These are phyloP conservation scores for Lepus europaeus DNA, from an alignment of 2,113 vertebrate species.

Conservation along the genomic window DNA sequence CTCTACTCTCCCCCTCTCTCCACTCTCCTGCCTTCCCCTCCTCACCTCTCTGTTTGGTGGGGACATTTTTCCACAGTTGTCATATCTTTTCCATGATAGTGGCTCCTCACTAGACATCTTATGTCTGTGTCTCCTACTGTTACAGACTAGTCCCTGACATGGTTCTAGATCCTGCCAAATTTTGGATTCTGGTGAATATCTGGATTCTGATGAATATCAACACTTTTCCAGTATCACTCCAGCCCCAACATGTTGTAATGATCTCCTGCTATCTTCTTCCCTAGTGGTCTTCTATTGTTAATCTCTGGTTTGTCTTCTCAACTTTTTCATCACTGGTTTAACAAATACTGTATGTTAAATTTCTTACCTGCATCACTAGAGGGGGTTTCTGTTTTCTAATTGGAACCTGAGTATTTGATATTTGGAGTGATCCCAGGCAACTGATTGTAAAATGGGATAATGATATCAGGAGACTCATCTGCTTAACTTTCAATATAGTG, in stretches of 20 bases:
- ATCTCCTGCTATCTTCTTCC: not conserved
- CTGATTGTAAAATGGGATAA: not conserved
- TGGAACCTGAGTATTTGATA: not conserved
- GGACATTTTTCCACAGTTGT: not conserved
- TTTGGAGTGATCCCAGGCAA: not conserved
- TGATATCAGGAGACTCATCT: not conserved
- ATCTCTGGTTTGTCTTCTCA: not conserved
- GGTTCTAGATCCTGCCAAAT: not conserved
- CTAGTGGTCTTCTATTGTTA: not conserved
- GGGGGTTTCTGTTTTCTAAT: not conserved
- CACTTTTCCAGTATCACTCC: not conserved
- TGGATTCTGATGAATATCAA: not conserved
- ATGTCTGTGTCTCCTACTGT: not conserved
- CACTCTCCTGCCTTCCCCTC: not conserved
- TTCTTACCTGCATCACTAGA: not conserved
- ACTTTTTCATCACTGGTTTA: not conserved
- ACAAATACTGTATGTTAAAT: not conserved
- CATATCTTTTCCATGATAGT: not conserved
- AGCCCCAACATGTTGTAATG: no score
- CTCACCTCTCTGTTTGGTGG: not conserved
- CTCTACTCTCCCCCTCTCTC: no score
- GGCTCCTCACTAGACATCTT: not conserved
- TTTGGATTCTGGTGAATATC: not conserved
- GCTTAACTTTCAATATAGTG: not conserved
- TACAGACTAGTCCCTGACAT: not conserved